Conservation (phyloP, 2,797 vertebrate genomes). For the Thamnophis elegans region DNA sequence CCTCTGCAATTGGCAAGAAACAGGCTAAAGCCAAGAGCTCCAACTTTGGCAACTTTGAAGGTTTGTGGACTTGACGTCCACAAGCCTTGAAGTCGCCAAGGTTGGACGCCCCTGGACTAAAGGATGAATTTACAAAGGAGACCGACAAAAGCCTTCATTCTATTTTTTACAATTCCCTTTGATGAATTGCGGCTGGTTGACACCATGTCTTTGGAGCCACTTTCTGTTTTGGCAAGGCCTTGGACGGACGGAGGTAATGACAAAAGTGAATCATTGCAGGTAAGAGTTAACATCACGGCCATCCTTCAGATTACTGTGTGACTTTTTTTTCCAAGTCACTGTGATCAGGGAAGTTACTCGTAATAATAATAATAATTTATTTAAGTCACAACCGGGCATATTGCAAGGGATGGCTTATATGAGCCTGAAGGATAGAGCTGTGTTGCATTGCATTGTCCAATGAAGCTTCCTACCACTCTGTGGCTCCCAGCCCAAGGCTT, state of each 20-base stretch:
- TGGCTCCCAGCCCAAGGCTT: conserved; percentile 38
- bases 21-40: conserved; percentile 18
- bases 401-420: background rate
- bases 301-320: background rate
- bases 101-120: conserved; percentile 5
- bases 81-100: background rate
- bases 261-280: background rate
- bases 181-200: conserved; percentile 43
- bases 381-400: background rate
- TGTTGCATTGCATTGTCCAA: background rate
- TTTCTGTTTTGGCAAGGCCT: background rate
- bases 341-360: background rate
- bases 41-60: background rate
- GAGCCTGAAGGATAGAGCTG: background rate
- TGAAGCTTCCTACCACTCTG: conserved; percentile 37
- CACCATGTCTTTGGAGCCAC: background rate
- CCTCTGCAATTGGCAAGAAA: conserved; percentile 41
- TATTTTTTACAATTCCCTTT: conserved; percentile 45
- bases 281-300: background rate
- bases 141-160: conserved; percentile 50
- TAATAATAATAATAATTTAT: background rate
- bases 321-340: background rate
- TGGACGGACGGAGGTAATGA: background rate
- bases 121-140: conserved; percentile 48
- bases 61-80: background rate